Base-by-base conservation (phyloP, 1,140 invertebrate species). In the Alviniconcha marisindica region DNA sequence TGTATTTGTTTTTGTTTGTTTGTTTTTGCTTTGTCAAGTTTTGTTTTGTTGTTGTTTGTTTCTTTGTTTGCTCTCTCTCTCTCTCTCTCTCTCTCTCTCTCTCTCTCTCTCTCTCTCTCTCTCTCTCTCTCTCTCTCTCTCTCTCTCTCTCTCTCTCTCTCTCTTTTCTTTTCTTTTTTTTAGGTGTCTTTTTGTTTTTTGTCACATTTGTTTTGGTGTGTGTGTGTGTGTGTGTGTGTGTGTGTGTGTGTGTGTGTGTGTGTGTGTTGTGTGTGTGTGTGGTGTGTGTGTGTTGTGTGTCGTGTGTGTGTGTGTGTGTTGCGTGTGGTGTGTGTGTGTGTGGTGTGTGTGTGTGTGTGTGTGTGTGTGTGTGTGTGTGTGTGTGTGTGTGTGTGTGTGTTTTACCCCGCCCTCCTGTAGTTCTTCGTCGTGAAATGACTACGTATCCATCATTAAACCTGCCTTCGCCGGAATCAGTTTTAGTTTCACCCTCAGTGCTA, bases 101-200 rank as follows among this genome's bases (percentile, higher is more conserved):
- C 38, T 74, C 40, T 74, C 18, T 71, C 3, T 71, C 18, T 71
- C 66, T 71, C 3, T 71, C 31, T 71, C 3, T 71, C 66, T 71
- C 66, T 71, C 66, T 71, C 21, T 71, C 66, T 71, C 28, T 71
- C 66, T 71, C 21, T 74, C 40, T 21, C 3, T 40, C 38, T 71
- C 66, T 71, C 38, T 40, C 3, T 71, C 38, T 40, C 66, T 4
- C 33, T 60, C 56, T 60, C 56, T 60, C n/a, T 60, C 56, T 60
- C 56, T 60, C 56, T 60, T n/a, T 60, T 7, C 28, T n/a, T 51
- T 51, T 51, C 48, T 12, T 12, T 7, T 51, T 51, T 7, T 7
- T 51, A 12, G 48, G 18, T 10, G 3, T n/a, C 54, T n/a, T 56
- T n/a, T 56, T n/a, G 3, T 21, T 21, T n/a, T 56, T n/a, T 21